Evolutionary conservation across 2,888 invertebrate genomes (phyloP), one percentile per base, ranked within the genome.

Genomic region (Loripinus fragilis): DNA sequence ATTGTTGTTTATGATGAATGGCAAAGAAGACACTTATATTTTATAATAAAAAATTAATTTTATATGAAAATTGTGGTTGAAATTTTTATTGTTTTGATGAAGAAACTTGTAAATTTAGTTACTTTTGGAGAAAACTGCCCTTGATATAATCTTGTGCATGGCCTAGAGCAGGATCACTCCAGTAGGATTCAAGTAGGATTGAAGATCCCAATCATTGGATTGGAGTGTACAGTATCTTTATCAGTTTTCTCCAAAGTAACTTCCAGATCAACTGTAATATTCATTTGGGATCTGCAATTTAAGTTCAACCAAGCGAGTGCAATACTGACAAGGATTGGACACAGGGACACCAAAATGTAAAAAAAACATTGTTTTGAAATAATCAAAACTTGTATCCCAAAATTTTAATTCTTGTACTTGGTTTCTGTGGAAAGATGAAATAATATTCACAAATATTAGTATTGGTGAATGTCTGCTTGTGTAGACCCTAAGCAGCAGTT

Each of bases 1-100:
- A 8, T 33, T 60, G 17, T 60, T 60, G 60, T 60, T 60, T 30
- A 60, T 60, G 60, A 60, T 60, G 60, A 60, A 60, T 60, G 60
- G 60, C 60, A 60, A 28, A 60, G n/a, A n/a, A 60, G 33, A 12
- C 28, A 28, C 60, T 60, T 60, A 60, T 60, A 60, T 60, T 60
- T 60, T 60, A 60, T 60, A 33, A 33, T 28, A 28, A 17, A 60
- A 60, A 60, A 60, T 8, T 60, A 60, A 60, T 60, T 60, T 60
- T 60, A 60, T 60, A 60, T 20, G 28, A 60, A 60, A 60, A 60
- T 60, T 33, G 33, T 33, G 60, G 60, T 60, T 60, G 60, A 60
- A 60, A 60, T 60, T 60, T 60, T 60, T 33, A 33, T 60, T 60
- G 12, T 55, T 55, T 33, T 12, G 28, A 60, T 45, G 45, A 45